These are phyloP conservation scores for Pangasius macronema DNA, from an alignment of 2,797 vertebrate genomes.

Conservation along the genomic window DNA sequence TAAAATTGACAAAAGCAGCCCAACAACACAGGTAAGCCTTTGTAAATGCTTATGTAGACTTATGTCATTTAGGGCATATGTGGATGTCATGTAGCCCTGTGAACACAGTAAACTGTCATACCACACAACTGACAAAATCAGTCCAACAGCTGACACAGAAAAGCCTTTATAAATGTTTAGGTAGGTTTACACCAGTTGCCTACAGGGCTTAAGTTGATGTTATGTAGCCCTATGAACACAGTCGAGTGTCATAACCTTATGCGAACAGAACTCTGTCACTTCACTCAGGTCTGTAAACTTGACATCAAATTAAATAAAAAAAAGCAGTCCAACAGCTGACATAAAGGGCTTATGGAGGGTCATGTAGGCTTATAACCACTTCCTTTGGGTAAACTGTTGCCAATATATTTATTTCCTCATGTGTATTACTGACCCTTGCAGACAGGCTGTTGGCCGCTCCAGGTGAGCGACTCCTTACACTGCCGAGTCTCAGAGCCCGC, in stretches of 20 bases:
- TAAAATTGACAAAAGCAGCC: background rate
- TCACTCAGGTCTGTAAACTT: background rate
- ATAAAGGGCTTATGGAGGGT: background rate
- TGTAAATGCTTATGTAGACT: background rate
- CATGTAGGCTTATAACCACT: background rate
- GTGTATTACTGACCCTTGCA: constrained; percentile 77
- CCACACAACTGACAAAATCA: background rate
- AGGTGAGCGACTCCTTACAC: constrained; percentile 78
- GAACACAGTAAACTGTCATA: background rate
- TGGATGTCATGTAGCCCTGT: background rate
- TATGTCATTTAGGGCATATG: background rate
- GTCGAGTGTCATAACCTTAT: too few species aligned
- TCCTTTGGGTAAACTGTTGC: background rate
- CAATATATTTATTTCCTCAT: background rate
- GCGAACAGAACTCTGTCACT: too few species aligned
- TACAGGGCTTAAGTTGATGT: background rate
- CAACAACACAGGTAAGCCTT: background rate
- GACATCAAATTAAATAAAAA: background rate
- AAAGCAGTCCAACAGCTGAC: background rate
- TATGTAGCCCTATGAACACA: background rate
- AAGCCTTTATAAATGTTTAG: background rate
- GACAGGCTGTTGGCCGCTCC: constrained; percentile 79
- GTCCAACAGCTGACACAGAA: background rate
- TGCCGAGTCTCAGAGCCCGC: constrained; percentile 78
- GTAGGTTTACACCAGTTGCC: background rate